Evolutionary conservation across 2,888 invertebrate genomes (phyloP).

Genomic region (Folsomia candida): DNA sequence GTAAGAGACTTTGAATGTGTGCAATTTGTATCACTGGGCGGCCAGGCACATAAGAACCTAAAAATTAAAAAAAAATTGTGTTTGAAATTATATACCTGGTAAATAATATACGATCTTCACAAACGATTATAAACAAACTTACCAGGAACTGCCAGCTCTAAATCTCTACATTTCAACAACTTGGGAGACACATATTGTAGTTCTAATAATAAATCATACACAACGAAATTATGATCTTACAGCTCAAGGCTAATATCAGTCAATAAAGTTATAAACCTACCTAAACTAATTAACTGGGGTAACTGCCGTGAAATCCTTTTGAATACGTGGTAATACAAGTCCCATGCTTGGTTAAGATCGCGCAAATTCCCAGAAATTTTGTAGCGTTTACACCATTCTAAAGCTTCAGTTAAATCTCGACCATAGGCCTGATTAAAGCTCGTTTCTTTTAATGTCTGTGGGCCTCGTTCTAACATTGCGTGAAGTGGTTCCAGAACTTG

Average conservation of each 20-base stretch:
- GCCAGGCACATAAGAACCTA: constrained; percentile 93
- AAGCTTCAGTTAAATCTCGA: constrained; percentile 87
- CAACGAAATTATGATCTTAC: not conserved
- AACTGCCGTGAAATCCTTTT: constrained; percentile 92
- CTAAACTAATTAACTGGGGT: constrained; percentile 79
- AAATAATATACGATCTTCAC: no score
- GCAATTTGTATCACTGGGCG: constrained; percentile 84
- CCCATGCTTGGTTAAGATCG: constrained; percentile 98
- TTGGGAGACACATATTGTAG: constrained; percentile 95
- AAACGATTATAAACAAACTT: no score
- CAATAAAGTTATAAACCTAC: constrained; percentile 14
- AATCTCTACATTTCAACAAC: constrained; percentile 79
- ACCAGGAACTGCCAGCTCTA: constrained; percentile 96
- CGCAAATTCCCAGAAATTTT: constrained; percentile 77
- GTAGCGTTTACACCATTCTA: constrained; percentile 91
- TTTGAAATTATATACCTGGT: no score
- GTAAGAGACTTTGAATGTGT: constrained; percentile 83
- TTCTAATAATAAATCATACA: constrained; percentile 57
- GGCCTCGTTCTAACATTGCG: constrained; percentile 87
- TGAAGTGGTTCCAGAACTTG: constrained; percentile 92
- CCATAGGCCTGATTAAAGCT: constrained; percentile 97
- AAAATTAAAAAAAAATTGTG: no score
- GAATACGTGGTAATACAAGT: constrained; percentile 97
- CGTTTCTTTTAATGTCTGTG: constrained; percentile 93
- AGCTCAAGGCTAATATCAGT: not conserved